Evolutionary conservation across 2,113 vertebrate species (phyloP), one percentile per base, ranked within the genome.

Genomic region (Ophiodon elongatus): DNA sequence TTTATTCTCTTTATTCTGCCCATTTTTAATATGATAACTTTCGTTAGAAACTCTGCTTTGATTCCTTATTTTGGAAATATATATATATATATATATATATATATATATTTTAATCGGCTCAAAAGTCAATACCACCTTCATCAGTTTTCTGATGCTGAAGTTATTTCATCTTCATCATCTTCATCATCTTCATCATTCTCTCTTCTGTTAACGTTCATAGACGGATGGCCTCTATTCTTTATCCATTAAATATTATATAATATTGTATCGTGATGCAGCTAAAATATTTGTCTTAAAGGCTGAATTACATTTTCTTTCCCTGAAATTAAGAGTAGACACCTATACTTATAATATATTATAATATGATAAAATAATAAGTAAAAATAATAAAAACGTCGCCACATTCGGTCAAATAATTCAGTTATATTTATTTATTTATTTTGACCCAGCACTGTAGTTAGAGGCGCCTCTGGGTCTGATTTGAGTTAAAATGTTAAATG

Each of bases 61-160:
- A 72, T 73, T 73, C 25, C 37, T 39, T n/a, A 60, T 15, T 72
- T 47, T 14, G 4, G 0, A 64, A 68, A 76, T 33, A 67, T 68
- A n/a, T n/a, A n/a, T n/a, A n/a, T n/a, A n/a, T n/a, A n/a, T n/a
- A n/a, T n/a, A 76, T 33, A 67, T 68, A n/a, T n/a, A n/a, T n/a
- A n/a, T n/a, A n/a, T n/a, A 60, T 50, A 52, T 57, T 9, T 73
- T 8, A n/a, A 60, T 68, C 15, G 2, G 4, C 29, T 0, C 0
- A 29, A 62, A 70, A 21, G 8, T 76, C 25, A 10, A 14, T 1
- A 7, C 0, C 2, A 23, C 66, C 2, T n/a, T n/a, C n/a, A n/a
- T 50, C 45, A 57, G 50, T 9, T 54, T 54, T 11, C 52, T 25
- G 52, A 8, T 10, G 23, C 23, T 4, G 21, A 66, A 50, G 59